Conservation (phyloP, 2,113 vertebrate genomes). For the Desmodus rotundus region DNA sequence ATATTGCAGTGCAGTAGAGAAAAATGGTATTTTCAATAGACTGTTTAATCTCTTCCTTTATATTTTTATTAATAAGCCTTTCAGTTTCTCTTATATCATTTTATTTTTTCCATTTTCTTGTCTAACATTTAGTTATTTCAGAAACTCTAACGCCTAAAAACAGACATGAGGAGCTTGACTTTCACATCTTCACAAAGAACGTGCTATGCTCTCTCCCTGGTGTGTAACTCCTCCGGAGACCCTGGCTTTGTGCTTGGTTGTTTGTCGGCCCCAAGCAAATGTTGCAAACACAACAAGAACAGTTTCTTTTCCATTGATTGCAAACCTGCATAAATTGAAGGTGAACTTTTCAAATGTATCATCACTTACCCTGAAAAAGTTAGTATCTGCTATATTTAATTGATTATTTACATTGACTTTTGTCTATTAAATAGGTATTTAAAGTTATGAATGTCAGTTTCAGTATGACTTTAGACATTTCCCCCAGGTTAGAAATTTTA, state of each 20-base stretch:
- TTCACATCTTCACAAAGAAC: background rate
- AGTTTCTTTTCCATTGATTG: background rate
- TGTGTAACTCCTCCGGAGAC: background rate
- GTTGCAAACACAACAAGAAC: background rate
- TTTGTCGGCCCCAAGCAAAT: background rate
- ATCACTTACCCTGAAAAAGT: background rate
- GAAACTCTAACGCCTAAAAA: background rate
- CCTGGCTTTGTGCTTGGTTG: background rate
- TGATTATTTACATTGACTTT: background rate
- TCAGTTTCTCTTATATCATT: background rate
- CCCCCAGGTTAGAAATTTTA: background rate
- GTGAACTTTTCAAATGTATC: background rate
- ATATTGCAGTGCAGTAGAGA: background rate
- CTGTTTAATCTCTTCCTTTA: background rate
- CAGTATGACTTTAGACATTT: background rate
- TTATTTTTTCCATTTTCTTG: background rate
- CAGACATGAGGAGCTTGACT: background rate
- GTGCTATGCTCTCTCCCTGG: background rate
- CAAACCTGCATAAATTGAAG: background rate
- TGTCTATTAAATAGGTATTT: background rate
- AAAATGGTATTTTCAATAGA: background rate
- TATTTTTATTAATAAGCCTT: background rate
- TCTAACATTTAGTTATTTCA: background rate
- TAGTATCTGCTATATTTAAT: background rate
- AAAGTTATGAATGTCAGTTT: background rate